Evolutionary conservation across 1,140 invertebrate genomes (phyloP), one percentile per base, ranked within the genome.

Genomic region (Gryllus bimaculatus): DNA sequence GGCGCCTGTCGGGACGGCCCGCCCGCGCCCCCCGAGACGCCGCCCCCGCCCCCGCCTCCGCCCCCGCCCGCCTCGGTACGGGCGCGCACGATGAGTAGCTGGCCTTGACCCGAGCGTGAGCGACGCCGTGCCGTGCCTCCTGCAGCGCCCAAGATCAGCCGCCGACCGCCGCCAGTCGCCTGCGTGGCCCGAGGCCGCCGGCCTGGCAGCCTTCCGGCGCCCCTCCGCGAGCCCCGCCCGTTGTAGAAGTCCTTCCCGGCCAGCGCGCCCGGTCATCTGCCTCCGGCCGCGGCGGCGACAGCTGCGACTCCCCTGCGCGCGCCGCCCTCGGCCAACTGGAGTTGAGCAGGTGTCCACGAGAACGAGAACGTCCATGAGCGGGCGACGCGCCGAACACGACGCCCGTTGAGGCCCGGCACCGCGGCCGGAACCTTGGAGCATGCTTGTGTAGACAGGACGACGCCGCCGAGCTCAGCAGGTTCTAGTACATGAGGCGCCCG

Each of bases 71-170:
- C 26, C 26, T 39, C 26, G 26, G 47, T 77, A 47, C 18, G 76
- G 0, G 75, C n/a, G 26, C 49, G 48, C 10, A 82, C 82, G 74
- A 82, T 82, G 0, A 80, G 78, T 83, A 83, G 8, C 82, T 82
- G 10, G 82, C 81, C 15, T 81, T 82, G 13, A 82, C 82, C 82
- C 82, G 26, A 82, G 76, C 10, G 81, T 82, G 21, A 82, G 73
- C 7, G 82, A 83, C 49, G 82, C 76, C 12, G 80, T 78, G 82
- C 80, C 12, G 79, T 81, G 4, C 47, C 48, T 5, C 47, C 49
- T 15, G 76, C 49, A 47, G 77, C 20, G 39, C 47, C 74, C 8
- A n/a, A n/a, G n/a, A 18, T 49, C 39, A 20, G 78, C 21, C 77
- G 81, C 54, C 48, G 76, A 12, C 47, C n/a, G 77, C 7, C 47